Conservation (phyloP, 2,797 vertebrate genomes). For the Geotrypetes seraphini region DNA sequence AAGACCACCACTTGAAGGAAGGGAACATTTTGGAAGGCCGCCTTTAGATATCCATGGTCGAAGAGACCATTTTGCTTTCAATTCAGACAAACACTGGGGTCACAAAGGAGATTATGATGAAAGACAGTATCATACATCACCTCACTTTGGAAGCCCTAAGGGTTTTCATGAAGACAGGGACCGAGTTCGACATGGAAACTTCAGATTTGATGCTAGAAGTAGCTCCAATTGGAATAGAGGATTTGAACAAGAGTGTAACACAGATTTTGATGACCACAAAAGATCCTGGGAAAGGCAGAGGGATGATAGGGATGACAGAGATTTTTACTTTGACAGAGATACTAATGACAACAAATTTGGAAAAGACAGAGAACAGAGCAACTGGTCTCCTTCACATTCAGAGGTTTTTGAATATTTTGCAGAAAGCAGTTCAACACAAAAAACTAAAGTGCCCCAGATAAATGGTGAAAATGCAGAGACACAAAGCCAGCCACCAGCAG, state of each 20-base stretch:
- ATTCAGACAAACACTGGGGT: constrained; percentile 87
- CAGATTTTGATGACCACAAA: constrained; percentile 93
- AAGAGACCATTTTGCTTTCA: constrained; percentile 80
- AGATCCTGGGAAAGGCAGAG: constrained; percentile 93
- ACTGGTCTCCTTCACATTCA: constrained; percentile 64
- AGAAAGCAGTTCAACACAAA: constrained; percentile 57
- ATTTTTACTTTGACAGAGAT: constrained; percentile 90
- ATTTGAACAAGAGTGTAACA: constrained; percentile 78
- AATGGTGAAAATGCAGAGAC: constrained; percentile 72
- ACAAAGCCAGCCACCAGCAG: constrained; percentile 57
- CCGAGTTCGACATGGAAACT: constrained; percentile 67
- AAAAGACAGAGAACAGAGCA: constrained; percentile 71
- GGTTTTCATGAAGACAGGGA: constrained; percentile 81
- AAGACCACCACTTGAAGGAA: constrained; percentile 77
- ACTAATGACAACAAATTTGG: constrained; percentile 85
- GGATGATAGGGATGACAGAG: constrained; percentile 92
- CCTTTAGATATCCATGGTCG: constrained; percentile 54
- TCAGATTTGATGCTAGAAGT: constrained; percentile 81
- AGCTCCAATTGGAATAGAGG: constrained; percentile 69
- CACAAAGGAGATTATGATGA: constrained; percentile 94
- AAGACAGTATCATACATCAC: constrained; percentile 65
- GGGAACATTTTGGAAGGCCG: constrained; percentile 58
- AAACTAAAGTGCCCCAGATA: constrained; percentile 65
- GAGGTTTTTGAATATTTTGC: constrained; percentile 65
- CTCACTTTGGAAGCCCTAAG: constrained; percentile 64